phyloP scores from a whole-genome alignment of 2,888 invertebrate species.

The Unio pictorum region DNA sequence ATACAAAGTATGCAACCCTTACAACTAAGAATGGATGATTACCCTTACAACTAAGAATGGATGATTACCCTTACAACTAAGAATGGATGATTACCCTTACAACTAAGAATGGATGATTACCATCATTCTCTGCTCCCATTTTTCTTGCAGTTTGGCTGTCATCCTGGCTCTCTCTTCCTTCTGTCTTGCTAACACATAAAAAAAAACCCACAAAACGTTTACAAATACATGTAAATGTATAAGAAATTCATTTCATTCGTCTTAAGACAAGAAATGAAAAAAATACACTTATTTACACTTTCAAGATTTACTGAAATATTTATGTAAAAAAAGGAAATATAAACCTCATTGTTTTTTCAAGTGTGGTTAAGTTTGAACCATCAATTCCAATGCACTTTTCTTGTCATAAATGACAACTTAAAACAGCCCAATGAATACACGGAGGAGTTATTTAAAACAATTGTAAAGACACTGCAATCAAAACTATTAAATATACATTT shows the following conservation, averaged over 20 bases:
- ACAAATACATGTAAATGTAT: background rate
- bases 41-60: constrained; percentile 12
- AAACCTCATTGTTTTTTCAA: background rate
- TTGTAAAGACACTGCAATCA: too few species aligned
- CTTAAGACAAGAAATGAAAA: background rate
- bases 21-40: constrained; percentile 1
- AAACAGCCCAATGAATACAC: too few species aligned
- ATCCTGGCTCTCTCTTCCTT: constrained; percentile 53
- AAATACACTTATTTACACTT: background rate
- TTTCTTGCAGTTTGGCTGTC: constrained; percentile 53
- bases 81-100: constrained; percentile 1
- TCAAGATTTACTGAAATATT: background rate
- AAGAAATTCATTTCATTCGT: background rate
- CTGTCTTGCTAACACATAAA: constrained; percentile 23
- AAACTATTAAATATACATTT: too few species aligned
- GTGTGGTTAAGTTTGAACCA: background rate
- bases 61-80: constrained; percentile 18
- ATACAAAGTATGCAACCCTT: background rate
- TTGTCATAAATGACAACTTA: too few species aligned
- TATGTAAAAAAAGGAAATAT: background rate
- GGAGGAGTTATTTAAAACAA: too few species aligned
- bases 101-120: constrained; percentile 14
- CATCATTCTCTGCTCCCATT: constrained; percentile 53
- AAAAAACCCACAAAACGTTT: background rate
- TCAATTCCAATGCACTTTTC: too few species aligned